Conservation (phyloP, 2,797 vertebrate genomes). For the Malacoraja senta region DNA sequence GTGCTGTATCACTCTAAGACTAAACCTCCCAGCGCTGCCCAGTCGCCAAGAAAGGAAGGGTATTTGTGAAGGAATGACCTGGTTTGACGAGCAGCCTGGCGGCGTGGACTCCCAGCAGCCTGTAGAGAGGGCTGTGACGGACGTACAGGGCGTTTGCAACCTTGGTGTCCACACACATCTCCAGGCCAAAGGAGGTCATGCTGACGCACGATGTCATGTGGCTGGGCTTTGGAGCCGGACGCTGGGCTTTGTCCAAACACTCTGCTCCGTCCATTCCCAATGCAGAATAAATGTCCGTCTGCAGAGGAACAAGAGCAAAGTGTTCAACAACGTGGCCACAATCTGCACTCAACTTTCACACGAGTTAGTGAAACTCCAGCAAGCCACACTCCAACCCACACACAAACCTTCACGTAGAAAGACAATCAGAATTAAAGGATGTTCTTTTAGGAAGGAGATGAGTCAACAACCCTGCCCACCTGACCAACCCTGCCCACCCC, state of each 20-base stretch:
- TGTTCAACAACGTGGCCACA: no score
- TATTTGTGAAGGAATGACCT: conserved; percentile 42
- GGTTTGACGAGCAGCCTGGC: conserved; percentile 47
- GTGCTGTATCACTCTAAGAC: no score
- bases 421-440: no score
- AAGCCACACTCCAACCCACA: no score
- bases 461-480: no score
- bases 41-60: no score
- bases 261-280: conserved; percentile 40
- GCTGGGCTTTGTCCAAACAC: conserved; percentile 38
- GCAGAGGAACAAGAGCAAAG: background rate
- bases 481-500: no score
- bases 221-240: background rate
- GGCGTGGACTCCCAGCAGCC: conserved; percentile 47
- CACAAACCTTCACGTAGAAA: no score
- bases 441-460: no score
- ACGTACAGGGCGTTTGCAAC: conserved; percentile 43
- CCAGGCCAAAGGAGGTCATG: conserved; percentile 49
- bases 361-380: no score
- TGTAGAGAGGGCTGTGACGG: conserved; percentile 46
- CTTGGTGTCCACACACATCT: conserved; percentile 49
- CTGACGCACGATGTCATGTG: conserved; percentile 39
- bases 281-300: conserved; percentile 46
- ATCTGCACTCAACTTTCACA: no score
- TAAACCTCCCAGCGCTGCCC: no score